phyloP scores from a whole-genome alignment of 2,113 vertebrate genomes.

The Sinocyclocheilus maitianheensis region DNA sequence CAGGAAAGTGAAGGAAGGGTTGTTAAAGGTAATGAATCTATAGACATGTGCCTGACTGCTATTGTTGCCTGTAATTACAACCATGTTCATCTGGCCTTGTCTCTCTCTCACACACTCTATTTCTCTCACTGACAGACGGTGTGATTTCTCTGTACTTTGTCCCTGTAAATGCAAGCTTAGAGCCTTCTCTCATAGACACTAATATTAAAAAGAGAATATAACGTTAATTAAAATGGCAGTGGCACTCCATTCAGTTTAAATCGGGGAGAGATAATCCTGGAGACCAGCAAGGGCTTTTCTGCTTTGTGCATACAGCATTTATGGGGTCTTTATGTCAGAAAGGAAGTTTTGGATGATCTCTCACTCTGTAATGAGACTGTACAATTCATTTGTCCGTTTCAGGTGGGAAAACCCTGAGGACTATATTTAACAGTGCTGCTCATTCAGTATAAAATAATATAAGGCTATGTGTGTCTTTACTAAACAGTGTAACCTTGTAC shows the following conservation, averaged over 20 bases:
- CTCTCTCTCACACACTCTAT: slow-evolving; percentile 47
- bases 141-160: slow-evolving; percentile 36
- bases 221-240: slow-evolving; percentile 57
- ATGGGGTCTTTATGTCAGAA: slow-evolving; percentile 52
- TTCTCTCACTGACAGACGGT: slow-evolving; percentile 28
- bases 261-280: slow-evolving; percentile 51
- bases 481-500: background rate
- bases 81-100: slow-evolving; percentile 47
- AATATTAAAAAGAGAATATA: slow-evolving; percentile 56
- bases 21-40: slow-evolving; percentile 81
- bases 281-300: slow-evolving; percentile 53
- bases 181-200: slow-evolving; percentile 45
- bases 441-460: background rate
- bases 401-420: slow-evolving; percentile 43
- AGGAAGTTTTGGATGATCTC: slow-evolving; percentile 48
- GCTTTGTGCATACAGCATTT: slow-evolving; percentile 42
- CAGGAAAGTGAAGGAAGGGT: slow-evolving; percentile 72
- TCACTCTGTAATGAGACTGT: slow-evolving; percentile 48
- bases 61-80: slow-evolving; percentile 57
- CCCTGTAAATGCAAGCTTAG: slow-evolving; percentile 19
- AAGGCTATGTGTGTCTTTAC: background rate
- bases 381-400: slow-evolving; percentile 38
- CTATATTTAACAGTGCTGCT: background rate
- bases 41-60: slow-evolving; percentile 79
- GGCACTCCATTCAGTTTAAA: slow-evolving; percentile 51